A percentile compares a stretch with the other conserved stretches of the same genome.
Evolutionary conservation across 2,888 invertebrate species (phyloP).

Genomic region (Monopis laevigella): DNA sequence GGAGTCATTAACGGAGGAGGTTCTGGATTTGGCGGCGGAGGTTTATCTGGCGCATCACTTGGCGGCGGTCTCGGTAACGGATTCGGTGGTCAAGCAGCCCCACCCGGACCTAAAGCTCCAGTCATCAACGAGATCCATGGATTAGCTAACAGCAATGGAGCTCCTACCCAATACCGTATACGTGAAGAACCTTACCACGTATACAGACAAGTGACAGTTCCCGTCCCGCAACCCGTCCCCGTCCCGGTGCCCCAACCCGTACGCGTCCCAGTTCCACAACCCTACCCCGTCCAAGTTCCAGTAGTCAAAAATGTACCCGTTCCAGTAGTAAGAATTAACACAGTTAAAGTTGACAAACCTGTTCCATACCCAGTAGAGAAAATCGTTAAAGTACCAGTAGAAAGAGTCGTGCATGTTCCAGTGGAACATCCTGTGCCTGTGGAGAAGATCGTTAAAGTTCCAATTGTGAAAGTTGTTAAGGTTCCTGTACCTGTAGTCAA

Average conservation of each 20-base stretch:
- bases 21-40: conserved; percentile 15
- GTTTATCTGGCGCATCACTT: conserved; percentile 18
- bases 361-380: conserved; percentile 70
- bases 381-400: conserved; percentile 66
- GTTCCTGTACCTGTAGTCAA: conserved; percentile 52
- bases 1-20: conserved; percentile 16
- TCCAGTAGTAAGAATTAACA: conserved; percentile 64
- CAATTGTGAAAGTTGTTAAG: conserved; percentile 60
- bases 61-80: conserved; percentile 14
- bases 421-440: conserved; percentile 66
- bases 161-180: conserved; percentile 45
- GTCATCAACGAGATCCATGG: conserved; percentile 52
- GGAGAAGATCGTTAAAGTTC: conserved; percentile 58
- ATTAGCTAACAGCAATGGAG: conserved; percentile 48
- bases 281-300: conserved; percentile 67
- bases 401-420: conserved; percentile 62
- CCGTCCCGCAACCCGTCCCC: conserved; percentile 64
- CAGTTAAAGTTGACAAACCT: conserved; percentile 64
- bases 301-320: conserved; percentile 62
- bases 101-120: conserved; percentile 40
- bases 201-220: conserved; percentile 55
- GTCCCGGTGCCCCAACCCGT: conserved; percentile 62
- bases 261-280: conserved; percentile 64
- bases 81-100: conserved; percentile 28
- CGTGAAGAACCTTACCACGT: conserved; percentile 53